These are phyloP conservation scores for Ethmia dodecea DNA, from an alignment of 2,888 invertebrate genomes.

Conservation along the genomic window DNA sequence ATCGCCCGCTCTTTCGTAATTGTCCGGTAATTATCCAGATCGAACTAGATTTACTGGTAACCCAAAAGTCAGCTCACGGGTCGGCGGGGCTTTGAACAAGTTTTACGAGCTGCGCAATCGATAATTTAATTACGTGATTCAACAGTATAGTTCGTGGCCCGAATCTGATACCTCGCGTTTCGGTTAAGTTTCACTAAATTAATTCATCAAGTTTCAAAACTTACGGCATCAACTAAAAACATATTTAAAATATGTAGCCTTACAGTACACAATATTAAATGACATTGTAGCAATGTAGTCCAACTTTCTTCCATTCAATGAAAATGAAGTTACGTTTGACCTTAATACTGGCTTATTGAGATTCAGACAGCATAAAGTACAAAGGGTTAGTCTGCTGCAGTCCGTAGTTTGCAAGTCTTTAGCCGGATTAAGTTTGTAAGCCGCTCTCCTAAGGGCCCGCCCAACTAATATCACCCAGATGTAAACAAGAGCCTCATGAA, in stretches of 20 bases:
- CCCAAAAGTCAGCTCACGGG: slow-evolving; percentile 37
- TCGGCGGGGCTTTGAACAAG: slow-evolving; percentile 19
- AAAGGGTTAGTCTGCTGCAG: slow-evolving; percentile 4
- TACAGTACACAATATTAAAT: too few species aligned
- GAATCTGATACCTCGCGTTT: not conserved
- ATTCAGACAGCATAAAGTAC: slow-evolving; percentile 13
- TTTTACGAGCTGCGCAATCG: slow-evolving; percentile 17
- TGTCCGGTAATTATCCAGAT: slow-evolving; percentile 43
- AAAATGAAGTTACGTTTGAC: slow-evolving; percentile 21
- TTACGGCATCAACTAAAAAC: too few species aligned
- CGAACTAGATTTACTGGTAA: slow-evolving; percentile 44
- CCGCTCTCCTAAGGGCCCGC: slow-evolving; percentile 16
- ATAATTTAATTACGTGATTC: slow-evolving; percentile 31
- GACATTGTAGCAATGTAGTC: slow-evolving; percentile 11
- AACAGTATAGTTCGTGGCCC: slow-evolving; percentile 13
- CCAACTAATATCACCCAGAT: slow-evolving; percentile 31
- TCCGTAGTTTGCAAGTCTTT: slow-evolving; percentile 8
- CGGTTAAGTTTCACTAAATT: too few species aligned
- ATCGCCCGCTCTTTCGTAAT: slow-evolving; percentile 45
- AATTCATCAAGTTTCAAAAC: too few species aligned
- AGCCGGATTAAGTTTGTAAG: slow-evolving; percentile 7
- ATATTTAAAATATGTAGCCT: too few species aligned
- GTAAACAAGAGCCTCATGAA: slow-evolving; percentile 38
- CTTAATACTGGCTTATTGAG: slow-evolving; percentile 18
- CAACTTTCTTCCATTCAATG: slow-evolving; percentile 26